These are phyloP conservation scores for Ridgeia piscesae DNA, from an alignment of 1,140 invertebrate species.

Conservation along the genomic window DNA sequence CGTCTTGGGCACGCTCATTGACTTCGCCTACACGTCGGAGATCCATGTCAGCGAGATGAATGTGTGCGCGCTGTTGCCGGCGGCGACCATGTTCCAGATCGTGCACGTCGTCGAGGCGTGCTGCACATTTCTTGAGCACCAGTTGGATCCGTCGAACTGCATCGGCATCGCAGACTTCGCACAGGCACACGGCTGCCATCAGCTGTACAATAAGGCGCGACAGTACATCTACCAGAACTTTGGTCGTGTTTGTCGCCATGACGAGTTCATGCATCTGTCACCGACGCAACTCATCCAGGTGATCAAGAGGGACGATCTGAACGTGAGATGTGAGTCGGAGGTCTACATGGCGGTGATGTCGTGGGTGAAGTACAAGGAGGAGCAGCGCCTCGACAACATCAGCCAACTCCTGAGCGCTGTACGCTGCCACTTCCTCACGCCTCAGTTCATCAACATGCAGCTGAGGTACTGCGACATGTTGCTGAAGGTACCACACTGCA, in stretches of 20 bases:
- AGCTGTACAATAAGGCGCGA: constrained; percentile 81
- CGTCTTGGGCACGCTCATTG: constrained; percentile 78
- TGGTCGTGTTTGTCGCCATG: constrained; percentile 83
- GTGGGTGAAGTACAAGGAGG: constrained; percentile 86
- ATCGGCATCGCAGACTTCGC: constrained; percentile 91
- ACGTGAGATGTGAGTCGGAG: constrained; percentile 86
- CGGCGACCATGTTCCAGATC: constrained; percentile 92
- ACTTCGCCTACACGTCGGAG: constrained; percentile 89
- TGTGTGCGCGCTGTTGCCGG: constrained; percentile 84
- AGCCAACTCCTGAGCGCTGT: constrained; percentile 83
- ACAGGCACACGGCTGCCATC: constrained; percentile 83
- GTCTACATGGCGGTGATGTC: constrained; percentile 86
- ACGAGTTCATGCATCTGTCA: constrained; percentile 84
- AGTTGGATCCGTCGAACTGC: constrained; percentile 88
- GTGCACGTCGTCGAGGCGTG: constrained; percentile 87
- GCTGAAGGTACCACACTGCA: constrained; percentile 78
- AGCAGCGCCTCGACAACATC: constrained; percentile 79
- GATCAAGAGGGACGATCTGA: constrained; percentile 86
- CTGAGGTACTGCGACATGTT: constrained; percentile 86
- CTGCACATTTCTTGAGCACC: constrained; percentile 84
- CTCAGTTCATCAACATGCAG: constrained; percentile 85
- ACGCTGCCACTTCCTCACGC: constrained; percentile 87
- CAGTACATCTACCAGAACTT: constrained; percentile 89
- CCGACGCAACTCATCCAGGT: constrained; percentile 74
- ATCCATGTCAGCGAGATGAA: constrained; percentile 86